Percentiles rank a stretch among this genome's conserved stretches.
Conservation (phyloP, 2,113 vertebrate species). For the Tetrao urogallus region DNA sequence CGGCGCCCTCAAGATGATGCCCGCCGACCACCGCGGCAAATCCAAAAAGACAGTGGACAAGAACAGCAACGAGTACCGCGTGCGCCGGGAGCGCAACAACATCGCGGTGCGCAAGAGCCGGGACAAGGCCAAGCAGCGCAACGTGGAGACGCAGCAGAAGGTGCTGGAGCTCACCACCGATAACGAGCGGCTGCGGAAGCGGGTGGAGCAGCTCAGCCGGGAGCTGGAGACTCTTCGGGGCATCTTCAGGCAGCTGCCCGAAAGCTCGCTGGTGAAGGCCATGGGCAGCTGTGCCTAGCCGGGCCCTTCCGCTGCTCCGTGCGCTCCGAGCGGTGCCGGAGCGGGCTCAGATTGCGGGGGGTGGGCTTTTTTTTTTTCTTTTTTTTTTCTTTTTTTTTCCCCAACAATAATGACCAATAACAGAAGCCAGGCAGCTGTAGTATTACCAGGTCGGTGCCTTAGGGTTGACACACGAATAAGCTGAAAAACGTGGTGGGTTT, state of each 20-base stretch:
- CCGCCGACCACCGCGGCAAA: constrained; percentile 79
- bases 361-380: neutral
- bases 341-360: neutral
- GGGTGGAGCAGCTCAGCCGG: constrained; percentile 94
- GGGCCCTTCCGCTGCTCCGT: neutral
- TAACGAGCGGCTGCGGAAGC: constrained; percentile 94
- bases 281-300: constrained; percentile 89
- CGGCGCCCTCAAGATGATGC: constrained; percentile 50
- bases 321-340: too few relatives aligned
- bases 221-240: constrained; percentile 96
- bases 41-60: constrained; percentile 94
- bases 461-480: constrained; percentile 63
- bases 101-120: constrained; percentile 97
- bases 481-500: constrained; percentile 58
- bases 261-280: constrained; percentile 92
- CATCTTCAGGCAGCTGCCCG: constrained; percentile 96
- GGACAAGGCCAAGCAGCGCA: constrained; percentile 97
- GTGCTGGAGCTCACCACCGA: constrained; percentile 92
- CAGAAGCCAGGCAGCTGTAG: constrained; percentile 70
- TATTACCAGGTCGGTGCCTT: constrained; percentile 78
- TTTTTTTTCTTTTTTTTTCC: neutral
- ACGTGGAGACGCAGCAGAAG: constrained; percentile 97
- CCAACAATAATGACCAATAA: neutral
- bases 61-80: constrained; percentile 93
- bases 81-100: constrained; percentile 96